Percentiles rank a stretch among this genome's conserved stretches.
Conservation (phyloP, 2,888 invertebrate genomes). For the Achlya flavicornis region DNA sequence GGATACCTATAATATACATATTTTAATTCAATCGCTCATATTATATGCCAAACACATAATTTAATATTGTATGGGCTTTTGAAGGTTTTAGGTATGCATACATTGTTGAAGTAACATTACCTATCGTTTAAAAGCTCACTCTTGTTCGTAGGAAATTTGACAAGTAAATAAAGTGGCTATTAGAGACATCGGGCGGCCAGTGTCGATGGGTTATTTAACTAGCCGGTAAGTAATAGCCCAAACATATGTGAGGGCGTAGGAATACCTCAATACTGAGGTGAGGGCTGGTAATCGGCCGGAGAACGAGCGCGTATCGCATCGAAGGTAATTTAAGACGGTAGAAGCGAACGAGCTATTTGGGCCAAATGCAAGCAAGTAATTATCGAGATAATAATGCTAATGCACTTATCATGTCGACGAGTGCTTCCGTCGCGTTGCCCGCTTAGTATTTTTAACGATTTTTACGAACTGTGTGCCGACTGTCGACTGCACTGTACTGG, state of each 20-base stretch:
- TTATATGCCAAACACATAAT: background rate
- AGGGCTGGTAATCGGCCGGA: conserved; percentile 55
- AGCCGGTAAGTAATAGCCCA: conserved; percentile 71
- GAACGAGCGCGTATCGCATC: conserved; percentile 60
- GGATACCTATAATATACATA: background rate
- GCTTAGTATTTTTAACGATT: conserved; percentile 56
- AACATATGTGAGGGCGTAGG: conserved; percentile 64
- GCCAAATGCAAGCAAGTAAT: conserved; percentile 82
- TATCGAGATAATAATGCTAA: conserved; percentile 84
- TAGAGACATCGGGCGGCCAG: conserved; percentile 48
- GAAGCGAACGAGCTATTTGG: conserved; percentile 76
- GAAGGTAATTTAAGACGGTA: conserved; percentile 74
- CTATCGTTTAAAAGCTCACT: conserved; percentile 64
- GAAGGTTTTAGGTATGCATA: conserved; percentile 59
- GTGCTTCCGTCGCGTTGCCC: conserved; percentile 71
- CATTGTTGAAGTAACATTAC: conserved; percentile 59
- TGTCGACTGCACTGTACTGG: background rate
- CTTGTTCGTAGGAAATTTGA: conserved; percentile 51
- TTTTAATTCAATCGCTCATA: background rate
- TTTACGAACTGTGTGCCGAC: conserved; percentile 42
- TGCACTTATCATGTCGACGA: conserved; percentile 82
- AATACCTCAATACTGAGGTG: conserved; percentile 39
- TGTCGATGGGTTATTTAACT: conserved; percentile 57
- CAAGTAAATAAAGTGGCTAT: conserved; percentile 62
- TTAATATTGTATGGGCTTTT: conserved; percentile 41